Evolutionary conservation across 1,140 invertebrate species (phyloP), one percentile per base, ranked within the genome.

Genomic region (Tribolium madens): DNA sequence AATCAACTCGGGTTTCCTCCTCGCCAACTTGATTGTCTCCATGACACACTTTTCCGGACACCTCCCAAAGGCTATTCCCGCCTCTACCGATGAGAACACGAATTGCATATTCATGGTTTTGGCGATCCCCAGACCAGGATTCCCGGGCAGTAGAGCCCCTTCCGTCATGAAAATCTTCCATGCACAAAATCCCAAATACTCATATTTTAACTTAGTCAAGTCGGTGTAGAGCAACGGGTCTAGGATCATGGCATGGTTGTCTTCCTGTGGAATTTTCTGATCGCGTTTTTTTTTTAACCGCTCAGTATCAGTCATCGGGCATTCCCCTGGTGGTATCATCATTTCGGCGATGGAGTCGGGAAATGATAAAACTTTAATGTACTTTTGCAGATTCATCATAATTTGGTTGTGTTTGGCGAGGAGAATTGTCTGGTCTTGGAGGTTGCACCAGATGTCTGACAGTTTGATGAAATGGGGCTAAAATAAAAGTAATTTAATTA

Each of bases 181-280:
- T 0, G 89, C 86, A 81, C 92, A 93, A 82, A 93, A 93, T 57
- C 92, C 92, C 78, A 91, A 82, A 83, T 89, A 92, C 91, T 93
- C 53, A 52, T 82, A 82, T 75, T 69, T 50, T 4, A 33, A 80
- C 72, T 26, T 48, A 21, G 17, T 13, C 9, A 71, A 12, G 12
- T 47, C 21, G 10, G 17, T 46, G 12, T 47, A 47, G 0, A 14
- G 46, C 3, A 14, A 21, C 0, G 13, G 5, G 13, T 47, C 42
- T 10, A 71, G 2, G n/a, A 71, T 31, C 17, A 12, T 46, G 3
- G 42, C 17, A 6, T 71, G 9, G 47, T 47, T 70, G 7, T 14
- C 14, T 48, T 52, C 17, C 14, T 5, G 12, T 47, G 18, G 15
- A 14, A 69, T 75, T 68, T 14, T 17, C 6, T 46, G 46, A 17